phyloP scores from a whole-genome alignment of 2,888 invertebrate genomes.

The Bibio marci region DNA sequence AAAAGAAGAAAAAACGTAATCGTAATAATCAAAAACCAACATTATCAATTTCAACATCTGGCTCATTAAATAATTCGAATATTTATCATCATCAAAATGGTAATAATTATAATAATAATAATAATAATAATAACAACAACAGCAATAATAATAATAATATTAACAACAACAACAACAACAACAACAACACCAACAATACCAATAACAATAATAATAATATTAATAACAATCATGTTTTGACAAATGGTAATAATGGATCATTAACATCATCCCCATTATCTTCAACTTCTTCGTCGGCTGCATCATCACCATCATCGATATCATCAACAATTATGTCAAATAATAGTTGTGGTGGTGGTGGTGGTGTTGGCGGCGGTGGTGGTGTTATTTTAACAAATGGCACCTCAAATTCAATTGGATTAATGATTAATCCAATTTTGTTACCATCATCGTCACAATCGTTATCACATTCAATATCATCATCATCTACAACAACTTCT shows the following conservation, averaged over 20 bases:
- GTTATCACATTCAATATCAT: conserved; percentile 9
- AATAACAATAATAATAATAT: conserved; percentile 11
- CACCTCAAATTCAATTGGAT: too few species aligned
- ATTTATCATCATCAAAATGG: conserved; percentile 20
- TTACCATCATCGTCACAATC: conserved; percentile 14
- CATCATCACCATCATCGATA: background rate
- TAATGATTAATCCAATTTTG: background rate
- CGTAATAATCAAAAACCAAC: conserved; percentile 44
- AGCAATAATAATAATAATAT: conserved; percentile 8
- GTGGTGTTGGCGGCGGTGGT: too few species aligned
- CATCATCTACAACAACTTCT: conserved; percentile 14
- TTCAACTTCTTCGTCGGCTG: background rate
- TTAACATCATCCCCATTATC: background rate
- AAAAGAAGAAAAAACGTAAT: conserved; percentile 51
- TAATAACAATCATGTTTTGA: conserved; percentile 8
- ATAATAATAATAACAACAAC: conserved; percentile 11
- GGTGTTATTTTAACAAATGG: too few species aligned
- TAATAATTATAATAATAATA: conserved; percentile 5
- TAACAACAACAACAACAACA: conserved; percentile 8
- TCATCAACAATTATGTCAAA: too few species aligned
- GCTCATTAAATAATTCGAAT: conserved; percentile 19
- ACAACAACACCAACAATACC: conserved; percentile 13
- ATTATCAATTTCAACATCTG: conserved; percentile 31
- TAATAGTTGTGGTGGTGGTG: too few species aligned
- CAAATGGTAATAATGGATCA: too few species aligned